These are phyloP conservation scores for Cryptotis parvus DNA, from an alignment of 2,113 vertebrate genomes.

Conservation along the genomic window DNA sequence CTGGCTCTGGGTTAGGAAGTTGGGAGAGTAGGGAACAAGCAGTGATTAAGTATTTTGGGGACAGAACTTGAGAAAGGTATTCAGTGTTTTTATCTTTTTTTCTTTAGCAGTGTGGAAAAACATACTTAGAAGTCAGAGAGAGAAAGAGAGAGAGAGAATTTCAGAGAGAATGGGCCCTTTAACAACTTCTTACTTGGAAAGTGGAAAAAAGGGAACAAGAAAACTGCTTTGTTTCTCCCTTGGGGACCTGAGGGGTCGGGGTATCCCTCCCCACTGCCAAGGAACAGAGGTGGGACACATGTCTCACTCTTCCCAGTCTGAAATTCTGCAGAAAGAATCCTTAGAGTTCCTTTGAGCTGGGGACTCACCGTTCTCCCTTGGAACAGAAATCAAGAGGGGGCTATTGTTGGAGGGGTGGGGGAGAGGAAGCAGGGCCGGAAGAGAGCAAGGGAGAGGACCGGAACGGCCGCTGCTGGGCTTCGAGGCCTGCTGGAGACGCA, in stretches of 20 bases:
- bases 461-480: constrained; percentile 63
- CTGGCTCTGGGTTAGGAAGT: neutral
- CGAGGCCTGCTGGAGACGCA: neutral
- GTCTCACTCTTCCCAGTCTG: constrained; percentile 27
- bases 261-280: neutral
- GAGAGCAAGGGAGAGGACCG: constrained; percentile 71
- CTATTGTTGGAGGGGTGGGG: constrained; percentile 80
- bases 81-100: neutral
- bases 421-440: constrained; percentile 76
- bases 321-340: constrained; percentile 68
- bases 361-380: constrained; percentile 74
- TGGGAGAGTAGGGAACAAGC: neutral
- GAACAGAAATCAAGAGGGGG: constrained; percentile 80
- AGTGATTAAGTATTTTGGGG: neutral
- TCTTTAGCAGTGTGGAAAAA: constrained; percentile 31
- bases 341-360: constrained; percentile 69
- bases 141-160: neutral
- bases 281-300: neutral
- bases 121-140: neutral
- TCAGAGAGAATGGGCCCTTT: neutral
- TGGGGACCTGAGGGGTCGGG: no score
- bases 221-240: neutral
- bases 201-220: neutral
- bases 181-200: neutral
- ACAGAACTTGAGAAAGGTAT: neutral